Evolutionary conservation across 2,888 invertebrate species (phyloP), one percentile per base, ranked within the genome.

Genomic region (Oscheius myriophilus): DNA sequence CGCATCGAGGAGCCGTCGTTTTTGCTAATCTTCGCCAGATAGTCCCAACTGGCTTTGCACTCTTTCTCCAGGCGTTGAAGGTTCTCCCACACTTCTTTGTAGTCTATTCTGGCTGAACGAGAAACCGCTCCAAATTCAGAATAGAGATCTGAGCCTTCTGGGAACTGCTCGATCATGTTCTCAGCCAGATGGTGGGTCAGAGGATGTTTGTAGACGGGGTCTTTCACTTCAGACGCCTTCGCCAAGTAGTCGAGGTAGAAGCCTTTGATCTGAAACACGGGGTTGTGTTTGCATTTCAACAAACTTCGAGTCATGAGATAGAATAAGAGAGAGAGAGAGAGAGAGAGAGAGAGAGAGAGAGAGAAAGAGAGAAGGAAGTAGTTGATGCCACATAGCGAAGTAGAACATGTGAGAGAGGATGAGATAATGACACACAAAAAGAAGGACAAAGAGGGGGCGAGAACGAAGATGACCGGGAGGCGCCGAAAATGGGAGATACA

Each of bases 201-300:
- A 7, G 97, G 95, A 89, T 99, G 96, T 88, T 98, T 99, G 88
- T 98, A 95, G 49, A 98, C 96, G 0, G 76, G 79, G 96, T 52
- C 99, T 95, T 90, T 99, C 95, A 85, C 83, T 72, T 86, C 85
- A 14, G 81, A 79, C 26, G 90, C 88, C 90, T 97, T 96, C 55
- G 95, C 91, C 84, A 99, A 90, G 89, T 97, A 99, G 86, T 98
- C 97, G 80, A 98, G 91, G 87, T 96, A 93, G 89, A 98, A 98
- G 33, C 97, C 98, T 89, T 94, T 94, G 45, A 94, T 93, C 91
- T 91, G 87, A 63, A 80, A 69, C 33, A 33, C 33, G 9, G 9
- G 3, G 4, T 6, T 33, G 33, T 33, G 3, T 33, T 9, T 33
- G 33, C 33, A 3, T 33, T 33, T 6, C 33, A 6, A 33, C 12